Evolutionary conservation across 2,797 vertebrate species (phyloP), one percentile per base, ranked within the genome.

Genomic region (Pelodytes ibericus): DNA sequence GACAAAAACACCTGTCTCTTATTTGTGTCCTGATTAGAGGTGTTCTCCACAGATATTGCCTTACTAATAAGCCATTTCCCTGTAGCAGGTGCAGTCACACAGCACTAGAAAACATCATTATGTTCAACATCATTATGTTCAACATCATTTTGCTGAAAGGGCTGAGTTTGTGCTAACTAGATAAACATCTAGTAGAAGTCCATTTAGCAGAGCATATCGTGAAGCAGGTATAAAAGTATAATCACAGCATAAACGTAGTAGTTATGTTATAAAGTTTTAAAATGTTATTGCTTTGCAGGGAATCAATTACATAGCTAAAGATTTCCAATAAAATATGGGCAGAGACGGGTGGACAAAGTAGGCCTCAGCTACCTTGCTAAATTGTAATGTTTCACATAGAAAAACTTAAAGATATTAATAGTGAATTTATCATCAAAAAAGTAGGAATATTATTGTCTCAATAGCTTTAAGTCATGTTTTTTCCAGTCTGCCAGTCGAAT

Each of bases 61-160:
- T 53, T 24, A 22, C 49, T 22, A 53, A 53, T 53, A 22, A 22
- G 49, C 49, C 13, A 53, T 53, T 20, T 53, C 8, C 49, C n/a
- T 53, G 22, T 3, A 53, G 22, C 49, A 53, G 49, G 49, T 53
- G 49, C 49, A 53, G 49, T 22, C 49, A 53, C n/a, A 53, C 49
- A 53, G 49, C 49, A 53, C 22, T 2, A 53, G 5, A 22, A 53
- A 7, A 22, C n/a, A 11, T 25, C n/a, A 53, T 53, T 53, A 53
- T 53, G 20, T 53, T 20, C 41, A 44, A 13, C 18, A 44, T 44
- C 41, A 44, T 8, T 53, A 53, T 53, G 20, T 53, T 20, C 41
- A 44, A 13, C 18, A 44, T 44, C 41, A 44, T 11, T 44, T 13
- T 5, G 33, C 5, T 11, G 41, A 44, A 44, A 24, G 20, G 49